Evolutionary conservation across 2,113 vertebrate species (phyloP), one percentile per base, ranked within the genome.

Genomic region (Cyanoderma ruficeps): DNA sequence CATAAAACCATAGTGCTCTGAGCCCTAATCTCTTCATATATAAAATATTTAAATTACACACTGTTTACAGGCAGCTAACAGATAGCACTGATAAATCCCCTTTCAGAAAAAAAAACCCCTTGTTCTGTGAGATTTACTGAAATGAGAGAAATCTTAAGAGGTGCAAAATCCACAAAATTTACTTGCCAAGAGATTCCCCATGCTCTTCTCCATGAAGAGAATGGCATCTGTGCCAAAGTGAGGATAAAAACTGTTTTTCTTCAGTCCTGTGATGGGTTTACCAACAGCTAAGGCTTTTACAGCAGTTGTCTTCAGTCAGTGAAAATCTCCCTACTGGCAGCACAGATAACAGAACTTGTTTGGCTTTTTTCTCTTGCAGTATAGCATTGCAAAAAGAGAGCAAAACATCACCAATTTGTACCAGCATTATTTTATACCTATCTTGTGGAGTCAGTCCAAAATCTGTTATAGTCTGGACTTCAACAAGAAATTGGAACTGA

Each of bases 21-120:
- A 94, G 67, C 8, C 1, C 49, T 82, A 86, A 81, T 67, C 33
- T 25, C 69, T 70, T 74, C 13, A 56, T 3, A 24, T 28, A 61
- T 72, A 82, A 95, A 95, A 86, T 88, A 90, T 83, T 95, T 85
- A 52, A 77, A 71, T 76, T 49, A 86, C 15, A 82, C 5, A 21
- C 35, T 77, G 52, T 81, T 93, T 90, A 86, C 64, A 77, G 39
- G 46, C 50, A 77, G 70, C 87, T 93, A 94, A 83, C 15, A 89
- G 76, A 94, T 12, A 77, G 46, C 10, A 56, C 35, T 8, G 19
- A 90, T 27, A 87, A 91, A 87, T 37, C 15, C 20, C 37, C 31
- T 64, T 56, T n/a, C 64, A 68, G 56, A 39, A 90, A 65, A 65
- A 85, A 53, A 63, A 33, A 12, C 3, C 3, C 13, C 13, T 70